Evolutionary conservation across 1,140 invertebrate species (phyloP).

Genomic region (Subanguina moxae): DNA sequence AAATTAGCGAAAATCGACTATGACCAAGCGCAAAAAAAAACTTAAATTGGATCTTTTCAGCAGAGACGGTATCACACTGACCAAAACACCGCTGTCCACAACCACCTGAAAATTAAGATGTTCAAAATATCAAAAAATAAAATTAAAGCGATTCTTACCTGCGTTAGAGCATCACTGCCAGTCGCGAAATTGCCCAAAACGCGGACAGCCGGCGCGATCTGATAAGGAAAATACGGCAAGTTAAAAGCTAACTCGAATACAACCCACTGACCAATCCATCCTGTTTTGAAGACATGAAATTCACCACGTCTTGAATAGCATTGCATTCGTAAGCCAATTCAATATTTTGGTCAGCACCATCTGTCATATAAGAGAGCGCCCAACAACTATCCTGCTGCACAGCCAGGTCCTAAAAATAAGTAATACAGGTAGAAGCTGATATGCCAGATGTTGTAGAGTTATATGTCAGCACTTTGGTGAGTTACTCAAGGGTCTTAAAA

Average conservation of each 20-base stretch:
- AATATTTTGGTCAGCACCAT: conserved; percentile 39
- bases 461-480: no score
- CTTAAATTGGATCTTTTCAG: conserved; percentile 5
- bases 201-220: conserved; percentile 36
- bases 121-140: not conserved
- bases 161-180: conserved; percentile 28
- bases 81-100: conserved; percentile 33
- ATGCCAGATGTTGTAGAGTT: no score
- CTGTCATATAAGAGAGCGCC: conserved; percentile 45
- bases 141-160: conserved; percentile 4
- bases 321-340: not conserved
- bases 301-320: conserved; percentile 12
- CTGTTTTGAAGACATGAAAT: conserved; percentile 15
- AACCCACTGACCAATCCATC: not conserved
- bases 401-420: no score
- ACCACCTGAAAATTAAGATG: conserved; percentile 18
- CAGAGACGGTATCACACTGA: conserved; percentile 3
- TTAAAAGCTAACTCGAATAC: no score
- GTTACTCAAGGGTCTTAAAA: no score
- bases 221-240: no score
- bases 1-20: no score
- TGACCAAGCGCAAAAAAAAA: no score
- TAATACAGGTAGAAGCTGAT: no score
- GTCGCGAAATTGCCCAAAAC: conserved; percentile 42
- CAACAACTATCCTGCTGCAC: conserved; percentile 28